Evolutionary conservation across 1,140 invertebrate species (phyloP).

Genomic region (Bombus superbus): DNA sequence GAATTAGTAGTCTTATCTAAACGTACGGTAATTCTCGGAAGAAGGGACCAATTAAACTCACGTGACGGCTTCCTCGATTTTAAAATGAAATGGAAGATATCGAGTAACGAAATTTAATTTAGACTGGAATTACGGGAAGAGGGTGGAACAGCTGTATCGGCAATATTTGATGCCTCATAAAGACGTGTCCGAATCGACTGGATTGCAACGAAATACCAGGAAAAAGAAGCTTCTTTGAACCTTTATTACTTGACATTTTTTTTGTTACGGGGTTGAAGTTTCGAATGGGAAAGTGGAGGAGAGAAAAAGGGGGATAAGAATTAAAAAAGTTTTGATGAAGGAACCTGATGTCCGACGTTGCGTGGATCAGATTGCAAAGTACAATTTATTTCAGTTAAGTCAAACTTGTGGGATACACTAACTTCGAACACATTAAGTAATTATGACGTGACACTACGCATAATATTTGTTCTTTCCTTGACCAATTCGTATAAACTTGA

Average conservation of each 20-base stretch:
- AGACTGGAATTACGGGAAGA: neutral
- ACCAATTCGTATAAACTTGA: neutral
- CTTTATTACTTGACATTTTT: neutral
- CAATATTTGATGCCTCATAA: slow-evolving; percentile 13
- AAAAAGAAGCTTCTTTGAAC: neutral
- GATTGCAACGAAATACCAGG: neutral
- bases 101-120: slow-evolving; percentile 14
- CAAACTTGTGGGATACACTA: neutral
- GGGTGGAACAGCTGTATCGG: neutral
- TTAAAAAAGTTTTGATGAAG: neutral
- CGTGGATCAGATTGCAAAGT: neutral
- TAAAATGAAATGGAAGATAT: neutral
- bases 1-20: neutral
- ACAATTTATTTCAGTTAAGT: slow-evolving; percentile 26
- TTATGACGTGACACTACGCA: neutral
- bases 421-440: neutral
- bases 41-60: neutral
- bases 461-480: neutral
- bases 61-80: neutral
- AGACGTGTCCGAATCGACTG: neutral
- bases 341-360: neutral
- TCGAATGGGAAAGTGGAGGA: neutral
- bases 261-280: neutral
- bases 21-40: neutral
- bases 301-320: neutral